Evolutionary conservation across 2,113 vertebrate species (phyloP).

Genomic region (Acrocephalus arundinaceus): DNA sequence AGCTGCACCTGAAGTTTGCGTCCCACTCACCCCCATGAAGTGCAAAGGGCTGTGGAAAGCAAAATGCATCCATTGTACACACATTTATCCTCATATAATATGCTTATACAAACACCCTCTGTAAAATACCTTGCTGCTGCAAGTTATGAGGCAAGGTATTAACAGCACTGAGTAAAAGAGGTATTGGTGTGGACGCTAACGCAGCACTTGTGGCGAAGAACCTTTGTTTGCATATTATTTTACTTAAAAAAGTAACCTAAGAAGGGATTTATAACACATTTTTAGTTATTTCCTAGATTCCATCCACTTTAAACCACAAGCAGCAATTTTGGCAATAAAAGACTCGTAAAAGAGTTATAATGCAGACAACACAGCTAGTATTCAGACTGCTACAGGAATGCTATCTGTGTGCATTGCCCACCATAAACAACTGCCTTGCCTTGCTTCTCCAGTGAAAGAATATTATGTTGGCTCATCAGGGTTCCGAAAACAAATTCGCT

Average conservation of each 20-base stretch:
- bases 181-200: background rate
- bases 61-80: background rate
- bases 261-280: background rate
- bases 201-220: background rate
- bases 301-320: background rate
- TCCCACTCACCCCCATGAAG: fast-evolving
- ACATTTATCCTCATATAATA: background rate
- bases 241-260: background rate
- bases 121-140: background rate
- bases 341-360: background rate
- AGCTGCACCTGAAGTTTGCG: background rate
- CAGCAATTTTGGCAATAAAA: constrained; percentile 6
- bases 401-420: background rate
- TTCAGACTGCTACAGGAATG: background rate
- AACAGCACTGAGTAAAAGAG: background rate
- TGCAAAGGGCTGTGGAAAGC: background rate
- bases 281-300: background rate
- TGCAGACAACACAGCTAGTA: background rate
- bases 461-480: background rate
- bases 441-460: background rate
- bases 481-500: background rate
- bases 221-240: background rate
- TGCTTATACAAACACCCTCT: background rate
- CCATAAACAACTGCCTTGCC: background rate
- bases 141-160: background rate